Percentiles rank a stretch among this genome's conserved stretches.
Evolutionary conservation across 2,888 invertebrate species (phyloP).

Genomic region (Craniophora ligustri): DNA sequence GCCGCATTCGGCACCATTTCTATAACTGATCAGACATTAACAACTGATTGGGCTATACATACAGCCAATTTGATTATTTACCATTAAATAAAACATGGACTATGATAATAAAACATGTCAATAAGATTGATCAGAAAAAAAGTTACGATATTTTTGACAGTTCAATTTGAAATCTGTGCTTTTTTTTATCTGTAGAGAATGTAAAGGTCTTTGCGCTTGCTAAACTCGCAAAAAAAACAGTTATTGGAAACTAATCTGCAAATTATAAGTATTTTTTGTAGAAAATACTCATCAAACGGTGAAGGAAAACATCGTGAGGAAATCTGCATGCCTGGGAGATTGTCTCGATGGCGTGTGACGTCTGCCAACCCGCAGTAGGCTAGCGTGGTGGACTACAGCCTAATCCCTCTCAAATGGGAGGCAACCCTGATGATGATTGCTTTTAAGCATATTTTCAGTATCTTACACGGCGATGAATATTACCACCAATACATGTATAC

Average conservation of each 20-base stretch:
- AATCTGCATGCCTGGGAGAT: no score
- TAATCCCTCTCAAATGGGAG: no score
- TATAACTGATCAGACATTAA: constrained; percentile 39
- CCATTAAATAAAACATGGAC: background rate
- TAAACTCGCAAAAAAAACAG: background rate
- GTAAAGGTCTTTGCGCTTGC: background rate
- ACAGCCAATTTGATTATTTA: constrained; percentile 32
- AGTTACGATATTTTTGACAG: background rate
- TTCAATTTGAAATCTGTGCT: background rate
- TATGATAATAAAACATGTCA: background rate
- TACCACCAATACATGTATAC: no score
- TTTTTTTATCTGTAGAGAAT: background rate
- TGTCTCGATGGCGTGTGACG: no score
- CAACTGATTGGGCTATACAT: constrained; percentile 38
- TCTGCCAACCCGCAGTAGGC: no score
- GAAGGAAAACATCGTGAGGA: no score
- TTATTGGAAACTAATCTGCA: background rate
- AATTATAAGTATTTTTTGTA: background rate
- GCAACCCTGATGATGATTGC: no score
- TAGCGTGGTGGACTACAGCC: no score
- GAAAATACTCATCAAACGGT: no score
- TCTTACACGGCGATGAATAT: no score
- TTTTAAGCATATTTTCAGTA: no score
- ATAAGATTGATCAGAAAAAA: background rate
- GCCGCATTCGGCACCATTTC: constrained; percentile 70